Evolutionary conservation across 2,888 invertebrate species (phyloP).

Genomic region (Marasmarcha lunaedactyla): DNA sequence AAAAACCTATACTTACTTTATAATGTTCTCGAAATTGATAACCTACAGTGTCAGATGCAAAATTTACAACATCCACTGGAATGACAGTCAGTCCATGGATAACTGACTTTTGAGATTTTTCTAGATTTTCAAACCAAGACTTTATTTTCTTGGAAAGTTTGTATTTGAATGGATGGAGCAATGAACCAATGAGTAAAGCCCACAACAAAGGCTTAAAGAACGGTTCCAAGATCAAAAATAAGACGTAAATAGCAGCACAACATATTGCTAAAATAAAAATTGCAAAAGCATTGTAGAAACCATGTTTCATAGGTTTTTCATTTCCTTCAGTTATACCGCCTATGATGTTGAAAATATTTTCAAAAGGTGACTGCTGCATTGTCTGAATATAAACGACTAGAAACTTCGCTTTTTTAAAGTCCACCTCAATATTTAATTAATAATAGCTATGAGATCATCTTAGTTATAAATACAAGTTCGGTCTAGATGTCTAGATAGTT

Average conservation of each 20-base stretch:
- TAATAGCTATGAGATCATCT: too few species aligned
- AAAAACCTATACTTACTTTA: constrained; percentile 43
- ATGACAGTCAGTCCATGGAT: constrained; percentile 70
- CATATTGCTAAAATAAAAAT: constrained; percentile 78
- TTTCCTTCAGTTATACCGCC: constrained; percentile 80
- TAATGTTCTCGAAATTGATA: constrained; percentile 76
- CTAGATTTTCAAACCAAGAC: constrained; percentile 81
- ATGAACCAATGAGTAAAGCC: constrained; percentile 96
- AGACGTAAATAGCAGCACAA: constrained; percentile 78
- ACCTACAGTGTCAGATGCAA: constrained; percentile 80
- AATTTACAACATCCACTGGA: constrained; percentile 83
- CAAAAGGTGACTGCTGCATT: constrained; percentile 72
- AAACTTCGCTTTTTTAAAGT: too few species aligned
- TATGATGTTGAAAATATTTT: constrained; percentile 77
- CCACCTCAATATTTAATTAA: too few species aligned
- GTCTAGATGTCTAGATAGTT: too few species aligned
- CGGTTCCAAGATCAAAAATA: constrained; percentile 89
- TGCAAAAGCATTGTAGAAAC: constrained; percentile 91
- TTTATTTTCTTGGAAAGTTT: constrained; percentile 80
- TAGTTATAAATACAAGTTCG: too few species aligned
- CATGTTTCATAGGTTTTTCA: constrained; percentile 91
- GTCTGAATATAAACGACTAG: too few species aligned
- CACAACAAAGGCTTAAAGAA: constrained; percentile 95
- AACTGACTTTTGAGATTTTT: constrained; percentile 76
- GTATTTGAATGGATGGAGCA: constrained; percentile 94